These are phyloP conservation scores for Grallaria varia DNA, from an alignment of 2,113 vertebrate genomes.

Conservation along the genomic window DNA sequence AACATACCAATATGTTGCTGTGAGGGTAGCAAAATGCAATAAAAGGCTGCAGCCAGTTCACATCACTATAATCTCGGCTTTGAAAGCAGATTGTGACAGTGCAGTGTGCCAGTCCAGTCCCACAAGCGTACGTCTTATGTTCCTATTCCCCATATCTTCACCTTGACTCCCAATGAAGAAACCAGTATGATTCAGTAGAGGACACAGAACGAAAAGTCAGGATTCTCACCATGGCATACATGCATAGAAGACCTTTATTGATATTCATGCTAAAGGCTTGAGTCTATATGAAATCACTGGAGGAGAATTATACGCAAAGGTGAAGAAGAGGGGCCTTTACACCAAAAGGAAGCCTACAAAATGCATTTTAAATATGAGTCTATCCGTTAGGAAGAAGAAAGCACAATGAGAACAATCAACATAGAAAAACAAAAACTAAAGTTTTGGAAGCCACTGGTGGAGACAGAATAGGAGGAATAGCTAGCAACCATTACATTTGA, in stretches of 20 bases:
- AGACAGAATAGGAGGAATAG: neutral
- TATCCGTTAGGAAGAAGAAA: neutral
- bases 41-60: neutral
- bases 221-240: neutral
- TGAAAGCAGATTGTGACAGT: neutral
- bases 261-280: neutral
- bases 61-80: neutral
- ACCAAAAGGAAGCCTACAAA: neutral
- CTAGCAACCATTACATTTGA: neutral
- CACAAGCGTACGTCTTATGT: rapidly evolving
- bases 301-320: neutral
- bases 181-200: neutral
- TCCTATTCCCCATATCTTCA: neutral
- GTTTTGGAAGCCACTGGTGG: neutral
- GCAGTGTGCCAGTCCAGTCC: neutral
- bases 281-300: neutral
- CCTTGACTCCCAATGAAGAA: neutral
- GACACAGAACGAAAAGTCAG: neutral
- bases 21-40: neutral
- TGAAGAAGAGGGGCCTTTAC: neutral
- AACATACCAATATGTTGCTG: neutral
- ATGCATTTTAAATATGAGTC: neutral
- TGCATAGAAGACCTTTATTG: neutral
- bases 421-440: neutral
- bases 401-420: neutral